phyloP scores from a whole-genome alignment of 2,888 invertebrate genomes.

The Drosophila nigritarsus region DNA sequence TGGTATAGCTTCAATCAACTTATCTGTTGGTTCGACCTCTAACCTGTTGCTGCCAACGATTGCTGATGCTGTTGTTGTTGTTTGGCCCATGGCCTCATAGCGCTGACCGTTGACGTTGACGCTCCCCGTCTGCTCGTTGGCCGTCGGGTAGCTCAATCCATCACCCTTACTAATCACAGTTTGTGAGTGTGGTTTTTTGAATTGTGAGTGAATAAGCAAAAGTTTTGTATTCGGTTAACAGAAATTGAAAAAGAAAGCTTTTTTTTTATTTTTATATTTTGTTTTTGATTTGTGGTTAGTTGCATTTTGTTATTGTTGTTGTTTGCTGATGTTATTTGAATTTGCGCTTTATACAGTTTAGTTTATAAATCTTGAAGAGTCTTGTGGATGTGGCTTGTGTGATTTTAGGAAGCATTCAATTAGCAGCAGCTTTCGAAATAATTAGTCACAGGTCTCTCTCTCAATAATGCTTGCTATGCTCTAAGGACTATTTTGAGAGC shows the following conservation, averaged over 20 bases:
- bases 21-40: conserved; percentile 83
- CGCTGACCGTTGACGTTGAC: conserved; percentile 27
- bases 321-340: conserved; percentile 33
- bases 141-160: conserved; percentile 93
- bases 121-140: conserved; percentile 56
- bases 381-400: conserved; percentile 14
- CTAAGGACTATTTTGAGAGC: not conserved
- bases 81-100: conserved; percentile 96
- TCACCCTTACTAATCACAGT: conserved; percentile 91
- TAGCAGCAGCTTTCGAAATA: conserved; percentile 16
- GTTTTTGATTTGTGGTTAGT: conserved; percentile 38
- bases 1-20: conserved; percentile 82
- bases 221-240: conserved; percentile 62
- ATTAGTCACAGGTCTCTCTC: conserved; percentile 31
- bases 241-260: conserved; percentile 31
- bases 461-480: conserved; percentile 7
- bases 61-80: conserved; percentile 82
- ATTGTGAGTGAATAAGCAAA: conserved; percentile 69
- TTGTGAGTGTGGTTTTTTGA: conserved; percentile 24
- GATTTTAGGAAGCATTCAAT: conserved; percentile 42
- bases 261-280: conserved; percentile 29
- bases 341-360: conserved; percentile 46
- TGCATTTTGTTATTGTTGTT: conserved; percentile 31
- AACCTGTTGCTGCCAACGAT: conserved; percentile 68
- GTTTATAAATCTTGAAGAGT: conserved; percentile 3